Evolutionary conservation across 2,113 vertebrate genomes (phyloP).

Genomic region (Melospiza melodia): DNA sequence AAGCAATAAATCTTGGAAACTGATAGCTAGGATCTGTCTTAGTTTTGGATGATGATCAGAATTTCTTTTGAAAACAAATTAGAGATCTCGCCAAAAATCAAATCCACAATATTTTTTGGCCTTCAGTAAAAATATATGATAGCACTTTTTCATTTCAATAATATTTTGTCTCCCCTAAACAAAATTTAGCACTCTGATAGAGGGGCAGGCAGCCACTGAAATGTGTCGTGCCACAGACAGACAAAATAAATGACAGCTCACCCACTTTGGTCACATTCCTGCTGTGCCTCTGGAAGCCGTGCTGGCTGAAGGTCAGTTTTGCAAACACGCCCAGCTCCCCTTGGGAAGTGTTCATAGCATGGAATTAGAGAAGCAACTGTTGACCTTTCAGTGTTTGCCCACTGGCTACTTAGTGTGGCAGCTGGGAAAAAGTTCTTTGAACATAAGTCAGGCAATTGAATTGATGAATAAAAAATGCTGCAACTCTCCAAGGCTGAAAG

Average conservation of each 20-base stretch:
- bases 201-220: neutral
- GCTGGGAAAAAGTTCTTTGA: neutral
- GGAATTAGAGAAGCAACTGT: conserved; percentile 16
- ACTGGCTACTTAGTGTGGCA: conserved; percentile 17
- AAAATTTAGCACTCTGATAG: neutral
- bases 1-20: conserved; percentile 32
- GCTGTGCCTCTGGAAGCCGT: neutral
- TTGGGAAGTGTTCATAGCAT: neutral
- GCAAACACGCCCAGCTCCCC: neutral
- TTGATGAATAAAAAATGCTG: conserved; percentile 39
- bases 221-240: neutral
- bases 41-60: conserved; percentile 21
- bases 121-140: neutral
- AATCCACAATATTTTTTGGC: neutral
- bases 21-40: neutral
- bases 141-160: neutral
- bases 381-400: conserved; percentile 38
- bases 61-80: neutral
- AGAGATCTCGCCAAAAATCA: neutral
- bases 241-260: neutral
- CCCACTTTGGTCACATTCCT: neutral
- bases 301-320: conserved; percentile 8
- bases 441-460: neutral
- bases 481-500: neutral
- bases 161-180: neutral